Evolutionary conservation across 2,888 invertebrate genomes (phyloP).

Genomic region (Archaeoteleia sp.): DNA sequence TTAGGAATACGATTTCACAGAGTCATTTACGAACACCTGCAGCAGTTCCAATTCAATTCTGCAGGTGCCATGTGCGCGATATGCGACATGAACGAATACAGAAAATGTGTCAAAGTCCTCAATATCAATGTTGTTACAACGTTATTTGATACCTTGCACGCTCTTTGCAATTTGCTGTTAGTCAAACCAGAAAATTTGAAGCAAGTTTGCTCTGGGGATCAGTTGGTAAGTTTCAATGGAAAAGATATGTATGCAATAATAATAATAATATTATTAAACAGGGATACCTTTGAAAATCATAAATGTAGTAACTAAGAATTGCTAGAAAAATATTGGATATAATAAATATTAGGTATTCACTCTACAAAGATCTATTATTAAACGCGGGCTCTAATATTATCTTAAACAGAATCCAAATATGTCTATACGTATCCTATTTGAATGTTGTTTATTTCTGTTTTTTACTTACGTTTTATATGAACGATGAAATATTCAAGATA

Average conservation of each 20-base stretch:
- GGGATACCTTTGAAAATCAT: no score
- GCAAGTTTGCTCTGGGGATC: slow-evolving; percentile 95
- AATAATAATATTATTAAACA: neutral
- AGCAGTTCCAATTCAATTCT: slow-evolving; percentile 95
- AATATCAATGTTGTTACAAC: slow-evolving; percentile 86
- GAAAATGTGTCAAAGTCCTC: slow-evolving; percentile 89
- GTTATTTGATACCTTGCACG: slow-evolving; percentile 96
- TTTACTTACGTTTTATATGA: no score
- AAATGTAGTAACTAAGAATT: no score
- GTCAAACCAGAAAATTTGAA: slow-evolving; percentile 97
- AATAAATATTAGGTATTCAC: no score
- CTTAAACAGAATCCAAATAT: no score
- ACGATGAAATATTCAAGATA: no score
- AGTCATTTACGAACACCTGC: slow-evolving; percentile 94
- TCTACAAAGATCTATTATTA: no score
- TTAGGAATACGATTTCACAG: slow-evolving; percentile 94
- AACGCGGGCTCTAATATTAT: no score
- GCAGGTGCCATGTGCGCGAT: slow-evolving; percentile 98
- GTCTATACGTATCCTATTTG: no score
- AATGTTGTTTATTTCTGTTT: no score
- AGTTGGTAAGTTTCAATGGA: slow-evolving; percentile 81
- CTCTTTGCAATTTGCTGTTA: slow-evolving; percentile 94
- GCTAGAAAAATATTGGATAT: no score
- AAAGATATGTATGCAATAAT: neutral
- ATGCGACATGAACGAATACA: slow-evolving; percentile 98